Evolutionary conservation across 2,888 invertebrate genomes (phyloP).

Genomic region (Apomyelois bistriatella): DNA sequence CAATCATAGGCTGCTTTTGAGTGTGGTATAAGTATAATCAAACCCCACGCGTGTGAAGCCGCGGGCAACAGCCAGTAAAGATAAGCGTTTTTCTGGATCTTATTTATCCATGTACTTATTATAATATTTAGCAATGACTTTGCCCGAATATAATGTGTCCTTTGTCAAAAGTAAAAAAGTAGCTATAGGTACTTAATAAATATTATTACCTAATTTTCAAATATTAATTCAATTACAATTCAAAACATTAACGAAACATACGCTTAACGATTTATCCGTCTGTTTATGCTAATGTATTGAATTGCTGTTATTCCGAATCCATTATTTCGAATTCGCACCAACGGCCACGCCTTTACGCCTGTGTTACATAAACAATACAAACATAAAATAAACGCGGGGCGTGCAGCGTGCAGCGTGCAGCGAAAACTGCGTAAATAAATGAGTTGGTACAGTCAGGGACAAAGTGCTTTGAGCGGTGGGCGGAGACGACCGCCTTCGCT

Average conservation of each 20-base stretch:
- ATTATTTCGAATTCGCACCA: slow-evolving; percentile 1
- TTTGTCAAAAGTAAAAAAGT: no score
- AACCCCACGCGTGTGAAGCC: no score
- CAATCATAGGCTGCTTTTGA: no score
- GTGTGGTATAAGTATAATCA: no score
- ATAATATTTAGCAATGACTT: no score
- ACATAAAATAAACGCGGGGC: slow-evolving; percentile 61
- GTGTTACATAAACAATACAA: slow-evolving; percentile 67
- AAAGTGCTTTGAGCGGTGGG: slow-evolving; percentile 61
- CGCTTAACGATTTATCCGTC: background rate
- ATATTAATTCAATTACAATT: background rate
- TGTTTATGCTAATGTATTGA: slow-evolving; percentile 9
- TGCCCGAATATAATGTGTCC: no score
- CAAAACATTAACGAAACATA: background rate
- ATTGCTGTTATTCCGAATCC: background rate
- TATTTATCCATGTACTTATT: no score
- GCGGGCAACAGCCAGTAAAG: no score
- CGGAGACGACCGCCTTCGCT: slow-evolving; percentile 65
- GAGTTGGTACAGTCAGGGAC: slow-evolving; percentile 47
- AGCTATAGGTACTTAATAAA: no score
- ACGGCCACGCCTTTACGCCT: slow-evolving; percentile 31
- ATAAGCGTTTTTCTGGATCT: no score
- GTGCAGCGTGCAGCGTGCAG: slow-evolving; percentile 35
- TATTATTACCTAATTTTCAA: no score
- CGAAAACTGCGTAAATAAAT: slow-evolving; percentile 54